Evolutionary conservation across 2,888 invertebrate species (phyloP), one percentile per base, ranked within the genome.

Genomic region (Dryobota labecula): DNA sequence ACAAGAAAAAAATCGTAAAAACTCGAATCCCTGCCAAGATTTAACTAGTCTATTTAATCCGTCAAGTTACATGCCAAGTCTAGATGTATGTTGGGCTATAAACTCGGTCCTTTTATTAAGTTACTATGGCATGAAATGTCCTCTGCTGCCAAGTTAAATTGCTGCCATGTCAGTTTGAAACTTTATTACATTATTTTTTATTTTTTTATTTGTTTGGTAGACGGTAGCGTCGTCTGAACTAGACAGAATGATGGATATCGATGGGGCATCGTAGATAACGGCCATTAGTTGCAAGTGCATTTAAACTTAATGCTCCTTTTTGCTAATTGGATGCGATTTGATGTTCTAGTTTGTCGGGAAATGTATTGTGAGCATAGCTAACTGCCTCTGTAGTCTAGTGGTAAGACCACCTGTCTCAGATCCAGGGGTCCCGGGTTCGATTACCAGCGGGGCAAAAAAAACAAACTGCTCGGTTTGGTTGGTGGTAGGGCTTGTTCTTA

Each of bases 81-180:
- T 76, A 78, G 74, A 78, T 68, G 69, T 72, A 76, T 73, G 64
- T 66, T 72, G 36, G 24, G 60, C 73, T 24, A 71, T 79, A 83
- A 80, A 84, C 74, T 76, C 78, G 24, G 64, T 80, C 70, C 74
- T 80, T 81, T 79, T 79, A 84, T 85, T 74, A 82, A 77, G 76
- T 84, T 84, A 70, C 68, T 53, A 70, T 61, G 15, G 58, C 61
- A 75, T 72, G 60, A 70, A 78, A 79, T 78, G 74, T 76, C 82
- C 73, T 77, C 83, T 47, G 68, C 69, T 78, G 80, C 76, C 78
- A 80, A 82, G 66, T 70, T 82, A 86, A 84, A 88, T 86, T 80
- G 86, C 82, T 73, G 47, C 68, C 76, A 82, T 76, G 78, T 74
- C 79, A 68, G 70, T 76, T 76, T 78, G 53, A 67, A 74, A 67